A percentile compares a stretch with the other conserved stretches of the same genome.
phyloP scores from a whole-genome alignment of 92 coral and sea anemone genomes.

The Palythoa caribaeorum region DNA sequence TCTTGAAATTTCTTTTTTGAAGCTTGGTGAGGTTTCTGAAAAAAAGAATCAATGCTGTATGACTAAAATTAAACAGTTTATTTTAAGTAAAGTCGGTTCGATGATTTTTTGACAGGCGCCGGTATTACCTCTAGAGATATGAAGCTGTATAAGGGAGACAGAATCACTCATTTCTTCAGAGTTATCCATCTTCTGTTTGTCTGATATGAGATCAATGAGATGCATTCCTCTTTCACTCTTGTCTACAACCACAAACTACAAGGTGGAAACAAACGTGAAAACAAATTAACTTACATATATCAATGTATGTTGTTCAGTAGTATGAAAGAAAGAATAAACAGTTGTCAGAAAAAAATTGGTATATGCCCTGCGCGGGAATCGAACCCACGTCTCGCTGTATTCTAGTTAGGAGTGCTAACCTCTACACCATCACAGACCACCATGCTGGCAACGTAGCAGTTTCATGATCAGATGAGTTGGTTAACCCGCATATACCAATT shows the following conservation, averaged over 20 bases:
- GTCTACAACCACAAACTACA: constrained; percentile 82
- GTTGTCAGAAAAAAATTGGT: too few species aligned
- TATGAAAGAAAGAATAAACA: too few species aligned
- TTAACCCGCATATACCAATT: too few species aligned
- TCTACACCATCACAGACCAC: too few species aligned
- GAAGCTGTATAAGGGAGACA: constrained; percentile 80
- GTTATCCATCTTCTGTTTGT: constrained; percentile 68
- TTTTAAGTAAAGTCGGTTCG: not conserved
- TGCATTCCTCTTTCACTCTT: constrained; percentile 83
- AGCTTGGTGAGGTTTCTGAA: constrained; percentile 1
- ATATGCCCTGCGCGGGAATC: too few species aligned
- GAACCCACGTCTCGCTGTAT: too few species aligned
- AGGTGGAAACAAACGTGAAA: not conserved
- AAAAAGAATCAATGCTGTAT: not conserved
- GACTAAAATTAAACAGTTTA: not conserved
- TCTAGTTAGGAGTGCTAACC: too few species aligned
- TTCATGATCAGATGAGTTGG: too few species aligned
- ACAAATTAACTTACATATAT: too few species aligned
- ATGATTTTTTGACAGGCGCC: not conserved
- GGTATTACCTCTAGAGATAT: constrained; percentile 69
- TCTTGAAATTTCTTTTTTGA: constrained; percentile 40
- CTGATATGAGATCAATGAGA: constrained; percentile 77
- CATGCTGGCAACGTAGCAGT: too few species aligned
- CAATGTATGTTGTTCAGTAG: too few species aligned
- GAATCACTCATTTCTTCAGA: constrained; percentile 69